phyloP scores from a whole-genome alignment of 2,113 vertebrate species.

The Malurus elegans region DNA sequence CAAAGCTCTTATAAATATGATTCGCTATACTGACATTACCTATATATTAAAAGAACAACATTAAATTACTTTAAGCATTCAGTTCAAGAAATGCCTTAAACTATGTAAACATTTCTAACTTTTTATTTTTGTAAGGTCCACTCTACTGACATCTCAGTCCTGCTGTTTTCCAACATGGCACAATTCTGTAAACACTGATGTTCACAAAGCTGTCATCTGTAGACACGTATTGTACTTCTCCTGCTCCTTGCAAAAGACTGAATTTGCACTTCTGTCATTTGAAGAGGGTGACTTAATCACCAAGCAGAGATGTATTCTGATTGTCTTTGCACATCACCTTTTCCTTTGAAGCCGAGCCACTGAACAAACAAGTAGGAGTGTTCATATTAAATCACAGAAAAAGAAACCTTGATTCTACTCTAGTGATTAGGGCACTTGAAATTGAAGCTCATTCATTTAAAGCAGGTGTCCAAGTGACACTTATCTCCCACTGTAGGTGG shows the following conservation, averaged over 20 bases:
- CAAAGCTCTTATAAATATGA: neutral
- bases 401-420: neutral
- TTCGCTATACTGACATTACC: neutral
- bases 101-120: neutral
- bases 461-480: slow-evolving; percentile 30
- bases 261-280: neutral
- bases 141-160: neutral
- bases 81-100: neutral
- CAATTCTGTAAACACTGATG: neutral
- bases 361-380: neutral
- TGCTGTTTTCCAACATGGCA: neutral
- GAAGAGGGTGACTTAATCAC: neutral
- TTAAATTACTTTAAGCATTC: neutral
- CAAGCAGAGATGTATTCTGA: neutral
- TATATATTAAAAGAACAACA: neutral
- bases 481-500: neutral
- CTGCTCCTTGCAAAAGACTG: neutral
- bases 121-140: neutral
- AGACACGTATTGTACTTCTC: neutral
- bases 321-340: neutral
- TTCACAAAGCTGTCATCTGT: neutral
- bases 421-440: slow-evolving; percentile 25
- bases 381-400: neutral
- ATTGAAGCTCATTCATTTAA: slow-evolving; percentile 36
- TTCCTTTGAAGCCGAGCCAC: neutral